A percentile compares a stretch with the other conserved stretches of the same genome.
Conservation (phyloP, 2,888 invertebrate species). For the Mycalesis mineus region DNA sequence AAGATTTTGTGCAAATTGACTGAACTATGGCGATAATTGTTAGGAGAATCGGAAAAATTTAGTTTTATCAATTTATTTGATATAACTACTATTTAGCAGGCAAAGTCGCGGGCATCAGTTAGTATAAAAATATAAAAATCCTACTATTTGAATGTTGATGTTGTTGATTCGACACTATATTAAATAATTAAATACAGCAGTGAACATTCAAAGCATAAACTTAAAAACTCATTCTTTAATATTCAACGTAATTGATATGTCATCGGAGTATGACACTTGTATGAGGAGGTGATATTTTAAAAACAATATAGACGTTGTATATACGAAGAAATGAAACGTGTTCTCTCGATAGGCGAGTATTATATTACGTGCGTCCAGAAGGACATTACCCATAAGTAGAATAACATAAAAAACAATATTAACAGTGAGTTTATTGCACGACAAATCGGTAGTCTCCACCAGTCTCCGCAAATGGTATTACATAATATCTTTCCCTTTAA, state of each 20-base stretch:
- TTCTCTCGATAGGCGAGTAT: conserved; percentile 19
- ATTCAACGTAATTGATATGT: conserved; percentile 23
- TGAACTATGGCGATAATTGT: no score
- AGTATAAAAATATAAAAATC: no score
- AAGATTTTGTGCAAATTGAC: no score
- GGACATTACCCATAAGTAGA: conserved; percentile 18
- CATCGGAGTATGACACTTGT: conserved; percentile 14
- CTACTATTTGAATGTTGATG: no score
- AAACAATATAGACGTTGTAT: conserved; percentile 20
- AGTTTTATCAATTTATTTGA: no score
- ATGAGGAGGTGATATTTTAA: conserved; percentile 19
- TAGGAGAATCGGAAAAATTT: no score
- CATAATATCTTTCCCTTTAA: conserved; percentile 48
- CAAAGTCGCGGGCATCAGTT: no score
- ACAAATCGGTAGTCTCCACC: conserved; percentile 25
- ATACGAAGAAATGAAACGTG: conserved; percentile 17
- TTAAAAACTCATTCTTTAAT: conserved; percentile 13
- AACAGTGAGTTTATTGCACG: conserved; percentile 11
- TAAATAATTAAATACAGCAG: neutral
- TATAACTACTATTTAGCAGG: no score
- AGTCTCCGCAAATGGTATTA: conserved; percentile 34
- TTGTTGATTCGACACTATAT: no score
- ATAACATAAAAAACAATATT: conserved; percentile 26
- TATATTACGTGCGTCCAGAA: conserved; percentile 20
- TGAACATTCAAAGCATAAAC: neutral